phyloP scores from a whole-genome alignment of 2,113 vertebrate genomes.

The Madoqua kirkii region DNA sequence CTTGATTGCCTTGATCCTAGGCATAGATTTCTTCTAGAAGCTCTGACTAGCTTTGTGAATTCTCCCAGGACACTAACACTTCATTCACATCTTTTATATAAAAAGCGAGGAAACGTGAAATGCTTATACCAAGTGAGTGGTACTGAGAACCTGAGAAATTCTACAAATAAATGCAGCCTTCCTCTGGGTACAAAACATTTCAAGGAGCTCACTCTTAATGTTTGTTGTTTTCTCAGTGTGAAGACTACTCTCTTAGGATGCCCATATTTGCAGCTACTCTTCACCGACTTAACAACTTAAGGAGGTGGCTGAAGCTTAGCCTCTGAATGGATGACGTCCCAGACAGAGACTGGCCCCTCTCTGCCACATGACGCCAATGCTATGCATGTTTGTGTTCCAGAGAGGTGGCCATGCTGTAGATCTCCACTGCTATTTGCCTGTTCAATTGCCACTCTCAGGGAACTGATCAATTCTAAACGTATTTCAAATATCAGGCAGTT shows the following conservation, averaged over 20 bases:
- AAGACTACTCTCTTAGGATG: not conserved
- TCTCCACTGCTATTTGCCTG: slow-evolving; percentile 30
- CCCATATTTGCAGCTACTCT: not conserved
- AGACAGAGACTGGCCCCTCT: no score
- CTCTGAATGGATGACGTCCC: not conserved
- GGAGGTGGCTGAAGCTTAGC: not conserved
- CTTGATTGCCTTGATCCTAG: not conserved
- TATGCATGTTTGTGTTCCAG: not conserved
- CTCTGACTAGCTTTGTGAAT: not conserved
- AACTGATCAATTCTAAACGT: slow-evolving; percentile 42
- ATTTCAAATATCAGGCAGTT: slow-evolving; percentile 48
- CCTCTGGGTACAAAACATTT: not conserved
- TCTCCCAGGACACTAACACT: slow-evolving; percentile 22
- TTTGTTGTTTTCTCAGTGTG: not conserved
- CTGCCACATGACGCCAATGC: fast-evolving
- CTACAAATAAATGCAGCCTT: slow-evolving; percentile 1
- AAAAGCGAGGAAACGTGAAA: slow-evolving; percentile 3
- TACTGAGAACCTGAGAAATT: not conserved
- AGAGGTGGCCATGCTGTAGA: not conserved
- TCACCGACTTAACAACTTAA: not conserved
- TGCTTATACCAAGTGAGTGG: not conserved
- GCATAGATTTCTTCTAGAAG: not conserved
- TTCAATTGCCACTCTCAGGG: slow-evolving; percentile 27
- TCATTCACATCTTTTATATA: not conserved
- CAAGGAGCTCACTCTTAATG: not conserved